These are phyloP conservation scores for Trichonephila inaurata DNA, from an alignment of 1,140 invertebrate genomes.

Conservation along the genomic window DNA sequence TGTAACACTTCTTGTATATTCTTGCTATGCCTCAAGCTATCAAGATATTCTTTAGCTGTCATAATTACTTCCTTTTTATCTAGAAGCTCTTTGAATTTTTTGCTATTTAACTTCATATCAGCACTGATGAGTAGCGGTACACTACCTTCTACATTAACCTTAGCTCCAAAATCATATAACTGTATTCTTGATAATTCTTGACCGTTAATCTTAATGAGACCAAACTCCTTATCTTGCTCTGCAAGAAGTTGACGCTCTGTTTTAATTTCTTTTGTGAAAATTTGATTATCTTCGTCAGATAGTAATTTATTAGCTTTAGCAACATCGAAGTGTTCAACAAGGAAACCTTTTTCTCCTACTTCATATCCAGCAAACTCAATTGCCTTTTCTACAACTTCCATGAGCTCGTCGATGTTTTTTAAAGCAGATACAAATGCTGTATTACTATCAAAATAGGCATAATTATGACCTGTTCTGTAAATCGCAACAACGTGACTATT, in stretches of 20 bases:
- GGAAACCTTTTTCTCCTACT: slow-evolving; percentile 63
- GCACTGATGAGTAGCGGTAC: slow-evolving; percentile 60
- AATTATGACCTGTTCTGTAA: slow-evolving; percentile 51
- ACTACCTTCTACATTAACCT: slow-evolving; percentile 62
- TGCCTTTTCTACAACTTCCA: slow-evolving; percentile 55
- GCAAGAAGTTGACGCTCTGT: slow-evolving; percentile 69
- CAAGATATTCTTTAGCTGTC: slow-evolving; percentile 74
- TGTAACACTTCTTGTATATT: slow-evolving; percentile 58
- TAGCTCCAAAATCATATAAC: slow-evolving; percentile 70
- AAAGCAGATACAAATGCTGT: slow-evolving; percentile 49
- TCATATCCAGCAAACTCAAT: slow-evolving; percentile 52
- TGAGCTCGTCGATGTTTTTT: slow-evolving; percentile 27
- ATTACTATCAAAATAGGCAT: slow-evolving; percentile 27
- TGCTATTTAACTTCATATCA: slow-evolving; percentile 71
- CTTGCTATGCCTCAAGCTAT: slow-evolving; percentile 60
- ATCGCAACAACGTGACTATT: slow-evolving; percentile 60
- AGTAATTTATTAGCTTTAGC: slow-evolving; percentile 58
- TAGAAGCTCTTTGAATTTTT: slow-evolving; percentile 70
- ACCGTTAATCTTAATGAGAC: slow-evolving; percentile 67
- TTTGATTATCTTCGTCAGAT: slow-evolving; percentile 49
- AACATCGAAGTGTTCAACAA: slow-evolving; percentile 67
- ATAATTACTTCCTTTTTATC: slow-evolving; percentile 65
- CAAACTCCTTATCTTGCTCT: slow-evolving; percentile 70
- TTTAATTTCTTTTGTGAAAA: slow-evolving; percentile 68
- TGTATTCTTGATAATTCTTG: slow-evolving; percentile 57